Conservation (phyloP, 1,140 invertebrate species). For the Dreissena rostriformis region DNA sequence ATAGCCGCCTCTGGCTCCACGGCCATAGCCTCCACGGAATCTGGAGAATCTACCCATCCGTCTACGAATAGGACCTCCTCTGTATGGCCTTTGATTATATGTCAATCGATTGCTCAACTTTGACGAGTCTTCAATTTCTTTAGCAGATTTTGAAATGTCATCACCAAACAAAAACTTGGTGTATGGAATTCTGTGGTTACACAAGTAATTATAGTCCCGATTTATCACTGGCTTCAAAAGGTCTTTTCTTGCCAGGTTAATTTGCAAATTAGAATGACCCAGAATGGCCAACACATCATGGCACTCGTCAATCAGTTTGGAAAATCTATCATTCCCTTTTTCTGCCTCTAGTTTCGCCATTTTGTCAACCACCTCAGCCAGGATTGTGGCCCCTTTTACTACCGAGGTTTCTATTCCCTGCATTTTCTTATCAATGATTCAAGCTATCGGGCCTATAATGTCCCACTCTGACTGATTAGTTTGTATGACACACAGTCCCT, state of each 20-base stretch:
- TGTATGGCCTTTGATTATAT: not conserved
- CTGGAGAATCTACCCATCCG: not conserved
- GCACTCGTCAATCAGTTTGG: not conserved
- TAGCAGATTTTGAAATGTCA: constrained; percentile 23
- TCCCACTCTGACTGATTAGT: not conserved
- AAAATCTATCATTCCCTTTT: not conserved
- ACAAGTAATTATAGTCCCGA: constrained; percentile 11
- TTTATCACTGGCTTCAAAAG: not conserved
- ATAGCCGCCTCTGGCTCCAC: not conserved
- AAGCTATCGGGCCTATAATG: not conserved
- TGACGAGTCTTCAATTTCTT: constrained; percentile 21
- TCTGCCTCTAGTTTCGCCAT: constrained; percentile 26
- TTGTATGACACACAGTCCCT: constrained; percentile 4
- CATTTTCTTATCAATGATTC: constrained; percentile 1
- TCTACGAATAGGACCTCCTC: not conserved
- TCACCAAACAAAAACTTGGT: constrained; percentile 21
- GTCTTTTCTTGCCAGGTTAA: constrained; percentile 12
- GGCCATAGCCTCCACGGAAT: constrained; percentile 10
- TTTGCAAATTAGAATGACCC: constrained; percentile 21
- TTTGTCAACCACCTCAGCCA: constrained; percentile 8
- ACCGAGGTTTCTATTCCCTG: constrained; percentile 1
- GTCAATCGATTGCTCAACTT: constrained; percentile 12
- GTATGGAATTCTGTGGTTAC: constrained; percentile 5
- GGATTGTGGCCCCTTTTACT: constrained; percentile 12
- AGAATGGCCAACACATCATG: constrained; percentile 8